Evolutionary conservation across 1,140 invertebrate species (phyloP), one percentile per base, ranked within the genome.

Genomic region (Zaprionus ghesquierei): DNA sequence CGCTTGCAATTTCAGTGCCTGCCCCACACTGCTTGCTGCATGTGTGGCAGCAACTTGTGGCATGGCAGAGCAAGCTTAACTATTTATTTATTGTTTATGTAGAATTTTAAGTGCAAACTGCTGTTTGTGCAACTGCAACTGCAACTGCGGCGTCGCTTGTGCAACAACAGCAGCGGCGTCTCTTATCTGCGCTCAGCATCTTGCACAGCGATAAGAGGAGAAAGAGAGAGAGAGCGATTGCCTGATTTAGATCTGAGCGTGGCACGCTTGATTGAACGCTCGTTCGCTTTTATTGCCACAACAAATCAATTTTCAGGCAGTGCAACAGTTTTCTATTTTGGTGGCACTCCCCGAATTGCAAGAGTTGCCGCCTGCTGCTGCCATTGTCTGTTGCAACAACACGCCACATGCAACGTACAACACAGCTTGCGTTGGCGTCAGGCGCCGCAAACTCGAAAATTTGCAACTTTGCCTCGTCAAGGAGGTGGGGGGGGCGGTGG

Each of bases 391-490:
- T 66, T 81, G 61, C 75, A 81, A 50, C 79, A 50, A 27, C 68
- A 87, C 87, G 82, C 82, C 79, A 87, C 74, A 87, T 85, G 61
- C 51, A 55, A 33, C 38, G 35, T 23, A 12, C 9, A 22, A 2
- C 12, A 3, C 54, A 18, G 58, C 54, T 50, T 53, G 81, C 84
- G 84, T 89, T 89, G 84, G 84, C 35, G 35, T 41, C 35, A 41
- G n/a, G 84, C 84, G 79, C 76, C 66, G 84, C 73, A 82, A 86
- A 86, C 77, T 86, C 86, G 82, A 86, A 86, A 86, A 86, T 86
- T 86, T 86, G 82, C 82, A 41, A 76, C 60, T 77, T 60, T 68
- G 65, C 38, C n/a, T n/a, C 63, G 31, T 68, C 56, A 49, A 69
- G 55, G 50, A 54, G 50, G 9, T n/a, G 25, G 58, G 29, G 20